Percentiles rank a stretch among this genome's conserved stretches.
Evolutionary conservation across 1,140 invertebrate genomes (phyloP).

Genomic region (Hylaeus volcanicus): DNA sequence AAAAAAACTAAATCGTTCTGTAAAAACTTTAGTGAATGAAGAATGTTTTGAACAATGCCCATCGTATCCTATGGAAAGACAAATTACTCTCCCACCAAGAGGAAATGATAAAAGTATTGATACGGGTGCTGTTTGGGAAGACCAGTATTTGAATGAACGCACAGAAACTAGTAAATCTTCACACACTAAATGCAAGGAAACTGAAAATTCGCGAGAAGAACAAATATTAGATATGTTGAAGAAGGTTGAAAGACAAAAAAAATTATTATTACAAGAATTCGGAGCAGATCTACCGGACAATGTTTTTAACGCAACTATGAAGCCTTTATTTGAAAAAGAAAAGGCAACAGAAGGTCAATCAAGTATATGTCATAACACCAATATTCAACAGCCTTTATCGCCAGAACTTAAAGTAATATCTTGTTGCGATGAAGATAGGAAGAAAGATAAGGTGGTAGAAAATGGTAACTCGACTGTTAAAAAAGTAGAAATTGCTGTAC

Average conservation of each 20-base stretch:
- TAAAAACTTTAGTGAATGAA: conserved; percentile 60
- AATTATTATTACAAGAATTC: conserved; percentile 71
- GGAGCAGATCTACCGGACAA: conserved; percentile 71
- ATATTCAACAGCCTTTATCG: conserved; percentile 33
- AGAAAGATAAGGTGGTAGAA: conserved; percentile 46
- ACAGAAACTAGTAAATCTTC: conserved; percentile 2
- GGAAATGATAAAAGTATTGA: conserved; percentile 32
- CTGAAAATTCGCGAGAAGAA: conserved; percentile 65
- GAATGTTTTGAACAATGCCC: background rate
- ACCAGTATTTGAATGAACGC: conserved; percentile 24
- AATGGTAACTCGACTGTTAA: conserved; percentile 39
- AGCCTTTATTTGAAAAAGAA: conserved; percentile 63
- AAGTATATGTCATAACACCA: background rate
- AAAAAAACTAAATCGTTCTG: conserved; percentile 69
- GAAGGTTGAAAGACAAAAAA: conserved; percentile 74
- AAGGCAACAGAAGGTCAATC: conserved; percentile 10
- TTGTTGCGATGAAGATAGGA: conserved; percentile 44
- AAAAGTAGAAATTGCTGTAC: conserved; percentile 68
- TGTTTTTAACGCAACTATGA: conserved; percentile 70
- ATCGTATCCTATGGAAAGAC: conserved; percentile 53
- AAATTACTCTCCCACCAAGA: conserved; percentile 62
- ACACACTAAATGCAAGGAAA: conserved; percentile 28
- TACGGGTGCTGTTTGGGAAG: conserved; percentile 51
- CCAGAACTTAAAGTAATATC: conserved; percentile 74
- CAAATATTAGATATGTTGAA: conserved; percentile 73